These are phyloP conservation scores for Rhagoletis zephyria DNA, from an alignment of 1,140 invertebrate species.

Conservation along the genomic window DNA sequence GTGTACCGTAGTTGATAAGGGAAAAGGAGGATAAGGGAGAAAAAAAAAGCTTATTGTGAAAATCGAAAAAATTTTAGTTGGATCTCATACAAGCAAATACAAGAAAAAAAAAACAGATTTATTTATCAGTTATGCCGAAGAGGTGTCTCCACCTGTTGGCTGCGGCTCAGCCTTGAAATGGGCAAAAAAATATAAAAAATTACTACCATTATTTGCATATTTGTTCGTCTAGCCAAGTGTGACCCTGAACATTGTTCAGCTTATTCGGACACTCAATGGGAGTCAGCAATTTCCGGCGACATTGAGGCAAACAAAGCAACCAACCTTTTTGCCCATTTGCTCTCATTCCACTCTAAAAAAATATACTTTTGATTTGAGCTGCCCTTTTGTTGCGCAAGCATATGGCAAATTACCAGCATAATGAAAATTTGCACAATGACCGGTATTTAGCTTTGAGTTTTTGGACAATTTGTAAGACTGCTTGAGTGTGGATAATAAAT, in stretches of 20 bases:
- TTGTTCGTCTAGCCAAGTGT: conserved; percentile 38
- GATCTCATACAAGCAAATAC: neutral
- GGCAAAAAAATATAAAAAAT: neutral
- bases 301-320: conserved; percentile 5
- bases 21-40: too few species aligned
- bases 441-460: conserved; percentile 18
- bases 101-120: neutral
- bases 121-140: neutral
- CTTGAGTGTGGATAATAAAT: neutral
- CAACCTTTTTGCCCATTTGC: conserved; percentile 27
- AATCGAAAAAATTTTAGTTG: neutral
- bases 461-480: neutral
- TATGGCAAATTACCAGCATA: conserved; percentile 36
- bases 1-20: neutral
- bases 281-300: neutral
- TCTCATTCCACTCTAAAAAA: neutral
- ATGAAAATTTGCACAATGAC: conserved; percentile 52
- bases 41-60: neutral
- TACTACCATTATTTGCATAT: conserved; percentile 39
- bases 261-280: neutral
- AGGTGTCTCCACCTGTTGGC: neutral
- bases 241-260: neutral
- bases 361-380: conserved; percentile 18
- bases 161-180: too few species aligned
- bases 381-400: neutral